Evolutionary conservation across 2,888 invertebrate species (phyloP).

Genomic region (Rotaria sp.): DNA sequence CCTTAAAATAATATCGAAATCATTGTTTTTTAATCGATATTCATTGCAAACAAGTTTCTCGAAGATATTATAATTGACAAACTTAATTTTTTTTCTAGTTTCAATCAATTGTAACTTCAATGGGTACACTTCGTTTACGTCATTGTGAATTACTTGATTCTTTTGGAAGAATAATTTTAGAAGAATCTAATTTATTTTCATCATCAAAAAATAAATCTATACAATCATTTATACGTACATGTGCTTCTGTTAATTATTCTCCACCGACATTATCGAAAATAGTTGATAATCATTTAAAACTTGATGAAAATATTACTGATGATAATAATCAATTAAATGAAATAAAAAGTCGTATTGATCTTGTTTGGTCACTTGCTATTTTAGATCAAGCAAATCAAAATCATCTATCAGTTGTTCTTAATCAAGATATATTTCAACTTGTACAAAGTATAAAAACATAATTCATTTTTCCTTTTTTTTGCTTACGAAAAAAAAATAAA

Average conservation of each 20-base stretch:
- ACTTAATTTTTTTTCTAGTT: neutral
- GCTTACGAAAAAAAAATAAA: no score
- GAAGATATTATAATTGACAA: no score
- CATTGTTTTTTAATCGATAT: no score
- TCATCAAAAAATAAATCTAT: neutral
- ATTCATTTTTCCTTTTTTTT: no score
- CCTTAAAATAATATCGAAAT: no score
- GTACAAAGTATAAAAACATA: conserved; percentile 15
- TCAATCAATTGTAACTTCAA: conserved; percentile 13
- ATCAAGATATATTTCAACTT: conserved; percentile 1
- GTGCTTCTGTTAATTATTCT: conserved; percentile 1
- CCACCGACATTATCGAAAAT: neutral
- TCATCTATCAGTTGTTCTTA: neutral
- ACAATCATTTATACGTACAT: conserved; percentile 16
- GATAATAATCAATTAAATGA: neutral
- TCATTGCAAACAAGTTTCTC: no score
- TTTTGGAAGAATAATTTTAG: neutral
- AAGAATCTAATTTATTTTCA: neutral
- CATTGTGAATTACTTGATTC: conserved; percentile 9
- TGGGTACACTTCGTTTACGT: conserved; percentile 12
- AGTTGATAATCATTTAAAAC: neutral
- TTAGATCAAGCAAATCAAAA: conserved; percentile 11
- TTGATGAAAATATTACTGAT: neutral
- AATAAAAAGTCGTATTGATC: conserved; percentile 11
- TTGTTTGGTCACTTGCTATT: conserved; percentile 12